Base-by-base conservation (phyloP, 1,140 invertebrate species). In the Aphidius ervi region DNA sequence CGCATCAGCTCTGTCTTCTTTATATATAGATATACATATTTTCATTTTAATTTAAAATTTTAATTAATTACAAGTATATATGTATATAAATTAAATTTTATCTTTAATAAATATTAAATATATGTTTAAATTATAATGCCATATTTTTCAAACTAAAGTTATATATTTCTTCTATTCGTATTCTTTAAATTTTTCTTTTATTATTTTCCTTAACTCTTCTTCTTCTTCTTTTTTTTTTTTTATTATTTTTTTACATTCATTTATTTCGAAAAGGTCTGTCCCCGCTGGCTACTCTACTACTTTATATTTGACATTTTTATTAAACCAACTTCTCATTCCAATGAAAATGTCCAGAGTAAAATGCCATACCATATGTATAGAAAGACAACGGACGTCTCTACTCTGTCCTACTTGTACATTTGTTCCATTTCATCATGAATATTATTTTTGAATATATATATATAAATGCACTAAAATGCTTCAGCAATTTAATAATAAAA, bases 301-400 rank as follows among this genome's bases (percentile, higher is more conserved):
- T 80, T 78, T 79, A 78, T 78, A 78, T 80, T 79, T 80, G 78
- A 80, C 78, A 74, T 78, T 80, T 80, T 80, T 78, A 80, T 80
- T 80, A 78, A 79, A 80, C 69, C 72, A 61, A 62, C 73, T 67
- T 64, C 64, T 58, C 66, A 61, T 52, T 54, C 40, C 61, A 63
- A 58, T 31, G 23, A 31, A 42, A 64, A 67, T 70, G 55, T 46
- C 16, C 61, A 46, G 20, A 39, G 50, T 49, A 20, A 53, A 50
- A 56, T 37, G 53, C 57, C 46, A 45, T 41, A 53, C 55, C 60
- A 58, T 48, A 55, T 59, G 56, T 56, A 46, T 42, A 50, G 43
- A 56, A 56, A 59, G 53, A 46, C 62, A 61, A 61, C 56, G 61
- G n/a, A 53, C 60, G 54, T 48, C 48, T 57, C 54, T 50, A 31